phyloP scores from a whole-genome alignment of 1,140 invertebrate genomes.

The Wiebesia pumilae region DNA sequence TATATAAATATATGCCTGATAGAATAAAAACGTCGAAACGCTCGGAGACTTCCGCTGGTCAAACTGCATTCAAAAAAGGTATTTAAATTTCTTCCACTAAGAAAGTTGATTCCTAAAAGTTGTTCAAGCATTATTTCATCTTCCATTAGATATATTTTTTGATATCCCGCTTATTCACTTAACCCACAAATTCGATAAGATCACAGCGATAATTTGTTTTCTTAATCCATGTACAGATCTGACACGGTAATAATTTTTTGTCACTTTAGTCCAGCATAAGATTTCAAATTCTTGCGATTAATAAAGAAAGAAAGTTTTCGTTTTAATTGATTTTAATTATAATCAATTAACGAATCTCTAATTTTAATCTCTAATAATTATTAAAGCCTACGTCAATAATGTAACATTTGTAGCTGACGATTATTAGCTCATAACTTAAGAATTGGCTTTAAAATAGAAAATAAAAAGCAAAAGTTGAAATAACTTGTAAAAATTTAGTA shows the following conservation, averaged over 20 bases:
- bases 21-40: background rate
- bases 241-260: background rate
- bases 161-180: constrained; percentile 56
- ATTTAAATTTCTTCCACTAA: background rate
- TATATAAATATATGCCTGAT: background rate
- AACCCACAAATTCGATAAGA: background rate
- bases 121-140: background rate
- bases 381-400: too few species aligned
- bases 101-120: background rate
- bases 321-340: too few species aligned
- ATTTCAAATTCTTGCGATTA: background rate
- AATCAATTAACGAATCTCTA: too few species aligned
- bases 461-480: too few species aligned
- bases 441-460: too few species aligned
- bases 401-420: too few species aligned
- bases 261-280: background rate
- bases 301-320: too few species aligned
- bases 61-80: background rate
- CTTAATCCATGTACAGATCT: background rate
- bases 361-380: too few species aligned
- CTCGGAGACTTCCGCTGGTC: background rate
- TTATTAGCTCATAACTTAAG: too few species aligned
- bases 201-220: background rate
- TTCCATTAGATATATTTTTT: constrained; percentile 8
- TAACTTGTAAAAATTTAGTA: too few species aligned